Base-by-base conservation (phyloP, 2,113 vertebrate species). In the Brienomyrus longianalis region DNA sequence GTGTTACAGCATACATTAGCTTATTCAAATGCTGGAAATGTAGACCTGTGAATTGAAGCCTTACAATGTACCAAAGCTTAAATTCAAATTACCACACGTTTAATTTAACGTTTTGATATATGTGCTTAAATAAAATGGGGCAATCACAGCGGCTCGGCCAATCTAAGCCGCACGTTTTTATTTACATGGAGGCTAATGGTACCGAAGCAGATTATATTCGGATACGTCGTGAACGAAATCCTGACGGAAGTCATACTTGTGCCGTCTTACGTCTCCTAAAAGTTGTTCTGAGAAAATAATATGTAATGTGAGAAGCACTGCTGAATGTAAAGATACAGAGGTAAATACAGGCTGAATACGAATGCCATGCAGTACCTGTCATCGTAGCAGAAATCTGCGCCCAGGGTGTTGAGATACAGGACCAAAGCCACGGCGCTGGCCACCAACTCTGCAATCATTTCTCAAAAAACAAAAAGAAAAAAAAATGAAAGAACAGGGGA, bases 381-480 rank as follows among this genome's bases (percentile, higher is more conserved):
- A 93, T 97, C 96, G 43, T 97, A 97, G 95, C 96, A 97, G 95
- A 97, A 97, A 94, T 97, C 96, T 54, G 96, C 96, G 88, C 94
- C 92, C 90, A 97, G 93, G 47, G 96, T 96, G 93, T 96, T 97
- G 91, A 97, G 94, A 89, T 97, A 96, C 89, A 97, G 95, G 94
- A 95, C 95, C 92, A 97, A 93, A 95, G 96, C 96, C 95, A 96
- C 92, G 91, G 95, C 95, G 94, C 96, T 94, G 96, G 95, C 95
- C 93, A 96, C 91, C 93, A 95, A 95, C 95, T 96, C 96, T 92
- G 96, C 95, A 92, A 96, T 95, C 96, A 97, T 96, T 92, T 94
- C 96, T 96, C 94, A 70, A 83, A 83, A 51, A 77, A 74, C 31
- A 9, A 23, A 54, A 88, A 83, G 70, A n/a, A 87, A 87, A 50